Percentiles rank a stretch among this genome's conserved stretches.
Conservation (phyloP, 2,797 vertebrate genomes). For the Cyprinella venusta region DNA sequence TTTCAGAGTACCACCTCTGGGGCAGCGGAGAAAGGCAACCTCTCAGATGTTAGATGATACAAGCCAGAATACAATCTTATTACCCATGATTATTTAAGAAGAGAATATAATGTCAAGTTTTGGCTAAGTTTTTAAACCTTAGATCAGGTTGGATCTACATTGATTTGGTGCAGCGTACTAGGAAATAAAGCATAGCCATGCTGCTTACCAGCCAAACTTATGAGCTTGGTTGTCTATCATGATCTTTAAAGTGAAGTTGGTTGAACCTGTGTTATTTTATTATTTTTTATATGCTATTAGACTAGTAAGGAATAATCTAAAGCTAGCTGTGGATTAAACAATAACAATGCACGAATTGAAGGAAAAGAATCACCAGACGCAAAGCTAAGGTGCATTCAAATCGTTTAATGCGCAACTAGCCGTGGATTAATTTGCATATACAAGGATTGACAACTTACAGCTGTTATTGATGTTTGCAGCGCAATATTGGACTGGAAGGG, state of each 20-base stretch:
- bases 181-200: not conserved
- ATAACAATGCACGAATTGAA: not conserved
- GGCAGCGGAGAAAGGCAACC: conserved; percentile 50
- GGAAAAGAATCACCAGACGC: not conserved
- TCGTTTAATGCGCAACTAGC: not conserved
- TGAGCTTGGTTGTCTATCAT: not conserved
- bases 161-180: not conserved
- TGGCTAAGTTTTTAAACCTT: not conserved
- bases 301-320: not conserved
- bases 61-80: conserved; percentile 44
- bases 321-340: not conserved
- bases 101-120: conserved; percentile 20
- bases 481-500: not conserved
- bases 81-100: conserved; percentile 46
- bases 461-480: not conserved
- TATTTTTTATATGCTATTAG: not conserved
- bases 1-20: conserved; percentile 60
- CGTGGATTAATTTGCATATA: not conserved
- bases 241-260: not conserved
- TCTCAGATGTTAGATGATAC: conserved; percentile 47
- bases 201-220: not conserved
- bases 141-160: not conserved
- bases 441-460: not conserved
- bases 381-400: not conserved
- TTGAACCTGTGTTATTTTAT: not conserved